These are phyloP conservation scores for Sesia bembeciformis DNA, from an alignment of 2,888 invertebrate genomes.

Conservation along the genomic window DNA sequence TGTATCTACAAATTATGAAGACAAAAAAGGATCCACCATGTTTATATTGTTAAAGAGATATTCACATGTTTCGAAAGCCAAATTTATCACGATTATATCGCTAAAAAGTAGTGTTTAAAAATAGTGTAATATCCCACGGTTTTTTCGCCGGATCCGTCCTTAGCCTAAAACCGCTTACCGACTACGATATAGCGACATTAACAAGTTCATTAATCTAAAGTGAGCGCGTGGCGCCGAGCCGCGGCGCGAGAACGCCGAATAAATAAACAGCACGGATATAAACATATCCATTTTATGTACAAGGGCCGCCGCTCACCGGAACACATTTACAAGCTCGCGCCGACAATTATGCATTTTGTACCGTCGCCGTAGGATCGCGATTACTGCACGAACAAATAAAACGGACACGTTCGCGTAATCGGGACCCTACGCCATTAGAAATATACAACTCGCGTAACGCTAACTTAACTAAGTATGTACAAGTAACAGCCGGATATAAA, in stretches of 20 bases:
- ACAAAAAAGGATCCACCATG: too few relatives aligned
- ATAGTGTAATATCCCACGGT: too few relatives aligned
- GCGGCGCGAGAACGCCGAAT: constrained; percentile 1
- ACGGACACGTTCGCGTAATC: constrained; percentile 35
- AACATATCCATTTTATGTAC: too few relatives aligned
- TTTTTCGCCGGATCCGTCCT: too few relatives aligned
- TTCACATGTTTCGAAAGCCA: too few relatives aligned
- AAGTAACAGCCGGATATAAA: constrained; percentile 3
- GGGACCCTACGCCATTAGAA: constrained; percentile 42
- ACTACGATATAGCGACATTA: constrained; percentile 14
- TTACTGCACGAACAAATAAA: constrained; percentile 22
- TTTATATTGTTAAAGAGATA: too few relatives aligned
- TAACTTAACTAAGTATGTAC: constrained; percentile 26
- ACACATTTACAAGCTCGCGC: constrained; percentile 19
- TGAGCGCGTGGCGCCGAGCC: constrained; percentile 1
- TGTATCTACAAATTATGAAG: too few relatives aligned
- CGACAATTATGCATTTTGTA: constrained; percentile 60
- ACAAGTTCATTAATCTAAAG: constrained; percentile 15
- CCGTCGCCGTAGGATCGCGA: constrained; percentile 48
- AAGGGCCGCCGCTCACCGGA: constrained; percentile 9
- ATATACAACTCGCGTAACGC: constrained; percentile 28
- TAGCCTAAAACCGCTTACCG: too few relatives aligned
- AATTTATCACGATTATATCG: too few relatives aligned
- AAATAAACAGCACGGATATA: constrained; percentile 4
- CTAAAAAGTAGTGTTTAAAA: too few relatives aligned